phyloP scores from a whole-genome alignment of 2,113 vertebrate species.

The Stegostoma tigrinum region DNA sequence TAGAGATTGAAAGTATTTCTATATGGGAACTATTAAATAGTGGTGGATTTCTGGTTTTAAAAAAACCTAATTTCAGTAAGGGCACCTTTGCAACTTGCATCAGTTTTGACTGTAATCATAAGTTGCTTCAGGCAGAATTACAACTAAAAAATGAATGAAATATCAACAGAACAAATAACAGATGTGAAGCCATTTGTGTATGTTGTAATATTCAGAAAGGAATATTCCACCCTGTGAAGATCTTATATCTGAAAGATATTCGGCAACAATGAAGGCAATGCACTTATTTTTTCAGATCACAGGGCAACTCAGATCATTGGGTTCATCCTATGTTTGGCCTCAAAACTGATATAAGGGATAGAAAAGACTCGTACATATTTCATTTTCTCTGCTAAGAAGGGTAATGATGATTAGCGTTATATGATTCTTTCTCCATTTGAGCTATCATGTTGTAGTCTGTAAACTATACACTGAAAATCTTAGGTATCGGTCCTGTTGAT shows the following conservation, averaged over 20 bases:
- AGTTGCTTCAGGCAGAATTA: background rate
- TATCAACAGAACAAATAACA: background rate
- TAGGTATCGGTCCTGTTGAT: background rate
- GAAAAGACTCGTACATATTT: background rate
- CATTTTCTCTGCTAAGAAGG: background rate
- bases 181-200: background rate
- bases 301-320: background rate
- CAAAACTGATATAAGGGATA: background rate
- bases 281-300: background rate
- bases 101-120: background rate
- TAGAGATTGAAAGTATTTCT: background rate
- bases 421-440: background rate
- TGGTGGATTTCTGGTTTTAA: background rate
- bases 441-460: background rate
- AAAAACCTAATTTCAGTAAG: background rate
- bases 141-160: background rate
- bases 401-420: background rate
- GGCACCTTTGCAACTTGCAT: background rate
- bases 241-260: conserved; percentile 10
- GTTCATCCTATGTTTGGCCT: background rate
- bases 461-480: background rate
- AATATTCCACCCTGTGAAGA: background rate
- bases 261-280: too few relatives aligned
- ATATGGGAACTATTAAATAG: background rate
- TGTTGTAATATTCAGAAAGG: background rate